A percentile compares a stretch with the other conserved stretches of the same genome.
These are phyloP conservation scores for Amphimallon solstitiale DNA, from an alignment of 2,888 invertebrate species.

Conservation along the genomic window DNA sequence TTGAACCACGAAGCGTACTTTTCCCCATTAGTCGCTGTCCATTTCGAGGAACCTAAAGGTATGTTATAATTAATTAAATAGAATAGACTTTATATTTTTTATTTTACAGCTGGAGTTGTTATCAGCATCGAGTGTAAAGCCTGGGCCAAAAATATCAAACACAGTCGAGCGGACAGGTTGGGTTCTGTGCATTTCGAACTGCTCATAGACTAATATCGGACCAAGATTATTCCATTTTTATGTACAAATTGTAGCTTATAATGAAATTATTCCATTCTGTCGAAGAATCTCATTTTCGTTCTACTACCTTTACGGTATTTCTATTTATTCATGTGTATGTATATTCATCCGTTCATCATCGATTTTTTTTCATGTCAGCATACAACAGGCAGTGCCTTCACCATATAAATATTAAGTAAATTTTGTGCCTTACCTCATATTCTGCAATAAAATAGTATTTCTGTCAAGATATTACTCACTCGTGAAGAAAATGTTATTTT, in stretches of 20 bases:
- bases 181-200: constrained; percentile 77
- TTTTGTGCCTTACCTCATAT: constrained; percentile 15
- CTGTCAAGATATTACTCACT: too few relatives aligned
- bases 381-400: neutral
- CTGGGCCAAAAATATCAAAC: constrained; percentile 72
- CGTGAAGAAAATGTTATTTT: too few relatives aligned
- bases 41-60: constrained; percentile 85
- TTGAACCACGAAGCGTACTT: constrained; percentile 87
- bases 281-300: neutral
- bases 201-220: constrained; percentile 61
- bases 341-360: neutral
- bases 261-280: constrained; percentile 11
- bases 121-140: constrained; percentile 73
- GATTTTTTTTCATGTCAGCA: neutral
- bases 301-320: neutral
- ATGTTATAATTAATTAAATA: constrained; percentile 61
- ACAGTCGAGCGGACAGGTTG: constrained; percentile 70
- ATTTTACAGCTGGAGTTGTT: constrained; percentile 62
- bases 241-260: neutral
- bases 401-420: neutral
- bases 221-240: neutral
- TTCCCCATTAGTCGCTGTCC: constrained; percentile 88
- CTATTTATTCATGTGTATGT: neutral
- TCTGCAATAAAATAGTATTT: too few relatives aligned
- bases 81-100: constrained; percentile 15